phyloP scores from a whole-genome alignment of 2,113 vertebrate genomes.

The Gambusia affinis region DNA sequence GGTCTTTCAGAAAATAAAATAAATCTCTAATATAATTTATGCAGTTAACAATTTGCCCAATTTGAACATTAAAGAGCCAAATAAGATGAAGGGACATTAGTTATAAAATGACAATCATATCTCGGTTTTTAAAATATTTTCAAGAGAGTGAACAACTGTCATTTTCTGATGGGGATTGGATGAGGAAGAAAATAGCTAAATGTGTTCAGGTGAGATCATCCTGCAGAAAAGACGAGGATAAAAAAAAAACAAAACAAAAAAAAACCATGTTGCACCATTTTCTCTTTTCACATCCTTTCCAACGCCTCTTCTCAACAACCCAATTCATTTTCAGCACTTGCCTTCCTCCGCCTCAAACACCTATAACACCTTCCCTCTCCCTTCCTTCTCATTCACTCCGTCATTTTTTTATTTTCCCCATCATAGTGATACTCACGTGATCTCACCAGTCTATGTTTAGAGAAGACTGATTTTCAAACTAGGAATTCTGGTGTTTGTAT shows the following conservation, averaged over 20 bases:
- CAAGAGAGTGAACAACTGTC: too few species aligned
- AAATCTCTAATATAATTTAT: too few species aligned
- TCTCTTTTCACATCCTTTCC: constrained; percentile 27
- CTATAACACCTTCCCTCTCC: background rate
- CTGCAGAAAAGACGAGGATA: background rate
- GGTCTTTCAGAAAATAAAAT: too few species aligned
- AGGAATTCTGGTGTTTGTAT: too few species aligned
- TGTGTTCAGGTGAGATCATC: background rate
- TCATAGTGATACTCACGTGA: background rate
- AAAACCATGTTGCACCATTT: constrained; percentile 2
- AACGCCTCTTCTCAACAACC: constrained; percentile 17
- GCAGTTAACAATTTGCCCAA: too few species aligned
- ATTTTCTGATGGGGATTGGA: too few species aligned
- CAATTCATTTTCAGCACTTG: background rate
- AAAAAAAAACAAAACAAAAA: background rate
- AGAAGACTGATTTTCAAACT: too few species aligned
- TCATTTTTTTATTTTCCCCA: constrained; percentile 2
- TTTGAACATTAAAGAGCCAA: too few species aligned
- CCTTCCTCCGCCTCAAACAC: background rate
- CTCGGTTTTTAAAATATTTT: too few species aligned
- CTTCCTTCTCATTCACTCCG: background rate
- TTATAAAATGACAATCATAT: too few species aligned
- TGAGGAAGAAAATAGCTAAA: too few species aligned
- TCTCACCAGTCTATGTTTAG: background rate
- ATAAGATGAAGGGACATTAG: too few species aligned